These are phyloP conservation scores for Epizoanthus scotinus DNA, from an alignment of 92 coral and sea anemone species.

Conservation along the genomic window DNA sequence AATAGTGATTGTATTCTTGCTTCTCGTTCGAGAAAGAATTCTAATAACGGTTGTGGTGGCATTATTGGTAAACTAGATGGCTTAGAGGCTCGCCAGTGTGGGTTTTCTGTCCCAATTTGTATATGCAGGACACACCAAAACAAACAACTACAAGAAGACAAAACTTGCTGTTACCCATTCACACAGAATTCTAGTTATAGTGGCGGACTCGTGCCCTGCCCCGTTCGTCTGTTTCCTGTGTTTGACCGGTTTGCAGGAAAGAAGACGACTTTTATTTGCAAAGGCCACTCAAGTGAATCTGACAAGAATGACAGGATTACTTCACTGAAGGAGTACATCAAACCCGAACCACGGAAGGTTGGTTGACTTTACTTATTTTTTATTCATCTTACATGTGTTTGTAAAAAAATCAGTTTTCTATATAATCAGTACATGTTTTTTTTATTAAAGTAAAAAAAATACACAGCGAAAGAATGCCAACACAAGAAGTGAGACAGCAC, in stretches of 20 bases:
- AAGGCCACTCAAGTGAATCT: neutral
- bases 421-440: no score
- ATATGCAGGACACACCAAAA: neutral
- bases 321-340: neutral
- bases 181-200: neutral
- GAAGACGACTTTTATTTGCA: neutral
- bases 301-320: neutral
- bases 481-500: no score
- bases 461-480: no score
- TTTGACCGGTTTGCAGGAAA: neutral
- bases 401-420: no score
- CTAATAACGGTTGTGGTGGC: neutral
- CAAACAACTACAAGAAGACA: neutral
- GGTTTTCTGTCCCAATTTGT: neutral
- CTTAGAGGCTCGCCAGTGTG: neutral
- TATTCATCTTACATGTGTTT: no score
- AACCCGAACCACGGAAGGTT: neutral
- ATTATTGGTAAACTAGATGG: neutral
- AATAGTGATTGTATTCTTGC: no score
- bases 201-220: neutral
- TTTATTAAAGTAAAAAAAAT: no score
- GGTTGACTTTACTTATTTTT: neutral
- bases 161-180: neutral
- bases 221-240: neutral
- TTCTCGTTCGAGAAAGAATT: no score